These are phyloP conservation scores for Carcharodon carcharias DNA, from an alignment of 2,797 vertebrate genomes.

Conservation along the genomic window DNA sequence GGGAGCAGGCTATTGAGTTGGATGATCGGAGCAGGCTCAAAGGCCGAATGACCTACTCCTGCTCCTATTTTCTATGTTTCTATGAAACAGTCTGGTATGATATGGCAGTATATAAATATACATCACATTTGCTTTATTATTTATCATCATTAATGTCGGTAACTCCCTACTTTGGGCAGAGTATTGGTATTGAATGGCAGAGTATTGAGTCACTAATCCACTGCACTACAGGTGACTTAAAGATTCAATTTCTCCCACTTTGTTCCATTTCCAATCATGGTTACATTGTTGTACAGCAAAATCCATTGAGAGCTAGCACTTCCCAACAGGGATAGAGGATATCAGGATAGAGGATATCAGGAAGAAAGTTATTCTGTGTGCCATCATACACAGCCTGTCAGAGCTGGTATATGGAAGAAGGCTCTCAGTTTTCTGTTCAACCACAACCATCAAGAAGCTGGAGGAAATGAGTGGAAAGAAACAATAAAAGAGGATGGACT, in stretches of 20 bases:
- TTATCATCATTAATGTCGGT: neutral
- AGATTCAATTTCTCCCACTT: neutral
- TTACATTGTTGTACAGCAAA: neutral
- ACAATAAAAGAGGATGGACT: neutral
- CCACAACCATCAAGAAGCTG: neutral
- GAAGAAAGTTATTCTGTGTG: neutral
- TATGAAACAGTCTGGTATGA: too few relatives aligned
- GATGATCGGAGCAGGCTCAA: too few relatives aligned
- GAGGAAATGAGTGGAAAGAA: neutral
- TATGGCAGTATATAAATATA: neutral
- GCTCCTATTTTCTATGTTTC: too few relatives aligned
- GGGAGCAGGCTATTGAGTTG: too few relatives aligned
- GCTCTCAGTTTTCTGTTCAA: neutral
- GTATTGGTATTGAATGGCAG: neutral
- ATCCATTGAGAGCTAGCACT: neutral
- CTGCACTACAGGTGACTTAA: neutral
- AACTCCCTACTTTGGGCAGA: neutral
- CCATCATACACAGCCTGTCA: neutral
- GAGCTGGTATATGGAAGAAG: neutral
- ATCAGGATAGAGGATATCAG: too few relatives aligned
- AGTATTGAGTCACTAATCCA: neutral
- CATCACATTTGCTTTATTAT: neutral
- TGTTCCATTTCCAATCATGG: neutral
- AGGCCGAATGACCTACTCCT: too few relatives aligned
- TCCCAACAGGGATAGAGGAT: neutral